Evolutionary conservation across 2,888 invertebrate genomes (phyloP).

Genomic region (Esperia sulphurella): DNA sequence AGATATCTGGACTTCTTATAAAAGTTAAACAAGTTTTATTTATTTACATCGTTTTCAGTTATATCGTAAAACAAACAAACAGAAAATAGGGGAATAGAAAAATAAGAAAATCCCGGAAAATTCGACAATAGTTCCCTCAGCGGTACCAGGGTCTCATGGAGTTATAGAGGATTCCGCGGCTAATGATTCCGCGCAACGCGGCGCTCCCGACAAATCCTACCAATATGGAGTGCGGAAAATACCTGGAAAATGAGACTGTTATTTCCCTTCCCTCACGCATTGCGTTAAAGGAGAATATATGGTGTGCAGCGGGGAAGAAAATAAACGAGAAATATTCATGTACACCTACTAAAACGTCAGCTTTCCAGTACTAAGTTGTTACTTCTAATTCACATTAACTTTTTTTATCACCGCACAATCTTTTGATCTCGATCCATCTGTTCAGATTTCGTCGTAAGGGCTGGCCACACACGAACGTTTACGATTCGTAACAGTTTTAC

Average conservation of each 20-base stretch:
- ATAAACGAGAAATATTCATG: constrained; percentile 6
- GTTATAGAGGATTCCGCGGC: constrained; percentile 58
- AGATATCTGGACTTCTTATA: no score
- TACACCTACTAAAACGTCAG: constrained; percentile 25
- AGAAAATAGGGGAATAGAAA: constrained; percentile 24
- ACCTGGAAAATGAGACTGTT: constrained; percentile 71
- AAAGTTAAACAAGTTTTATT: no score
- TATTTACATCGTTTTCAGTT: not conserved
- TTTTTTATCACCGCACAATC: constrained; percentile 65
- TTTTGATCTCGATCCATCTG: constrained; percentile 76
- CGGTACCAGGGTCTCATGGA: constrained; percentile 48
- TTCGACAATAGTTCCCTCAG: constrained; percentile 59
- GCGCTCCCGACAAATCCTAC: constrained; percentile 64
- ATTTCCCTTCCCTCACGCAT: constrained; percentile 33
- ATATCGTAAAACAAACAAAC: not conserved
- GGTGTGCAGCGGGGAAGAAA: constrained; percentile 34
- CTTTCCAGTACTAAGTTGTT: constrained; percentile 61
- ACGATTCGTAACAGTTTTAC: constrained; percentile 74
- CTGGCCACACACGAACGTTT: constrained; percentile 77
- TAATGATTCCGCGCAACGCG: constrained; percentile 60
- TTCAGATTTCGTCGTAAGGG: constrained; percentile 76
- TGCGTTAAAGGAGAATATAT: constrained; percentile 29
- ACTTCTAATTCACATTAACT: constrained; percentile 70
- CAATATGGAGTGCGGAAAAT: constrained; percentile 73
- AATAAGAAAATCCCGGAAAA: constrained; percentile 58